These are phyloP conservation scores for Bungarus multicinctus DNA, from an alignment of 2,113 vertebrate species.

Conservation along the genomic window DNA sequence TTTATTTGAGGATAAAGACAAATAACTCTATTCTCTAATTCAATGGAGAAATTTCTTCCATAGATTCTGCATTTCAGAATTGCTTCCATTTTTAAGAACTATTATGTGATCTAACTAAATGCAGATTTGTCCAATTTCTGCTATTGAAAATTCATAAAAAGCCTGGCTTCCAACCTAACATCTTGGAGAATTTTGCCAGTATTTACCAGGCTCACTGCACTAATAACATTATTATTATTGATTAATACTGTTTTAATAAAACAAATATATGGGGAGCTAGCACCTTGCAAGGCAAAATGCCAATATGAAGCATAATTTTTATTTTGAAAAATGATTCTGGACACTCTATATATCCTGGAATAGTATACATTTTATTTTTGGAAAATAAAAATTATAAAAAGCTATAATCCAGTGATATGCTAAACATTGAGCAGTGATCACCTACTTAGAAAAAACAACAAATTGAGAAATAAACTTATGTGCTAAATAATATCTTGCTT, in stretches of 20 bases:
- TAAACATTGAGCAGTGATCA: neutral
- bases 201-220: neutral
- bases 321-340: neutral
- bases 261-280: neutral
- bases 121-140: neutral
- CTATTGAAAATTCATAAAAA: neutral
- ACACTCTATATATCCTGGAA: neutral
- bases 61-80: neutral
- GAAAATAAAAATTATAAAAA: neutral
- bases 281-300: neutral
- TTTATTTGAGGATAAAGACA: slow-evolving; percentile 33
- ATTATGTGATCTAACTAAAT: too few species aligned
- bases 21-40: slow-evolving; percentile 10
- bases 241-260: neutral
- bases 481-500: neutral
- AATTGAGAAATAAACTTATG: neutral
- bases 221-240: neutral
- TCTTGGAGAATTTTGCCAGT: neutral
- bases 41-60: slow-evolving; percentile 18
- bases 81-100: neutral
- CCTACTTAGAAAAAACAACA: neutral
- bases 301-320: neutral
- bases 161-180: neutral
- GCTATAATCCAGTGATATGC: neutral
- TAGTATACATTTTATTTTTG: neutral